These are phyloP conservation scores for Enteromius thamalakanensis DNA, from an alignment of 2,797 vertebrate genomes.

Conservation along the genomic window DNA sequence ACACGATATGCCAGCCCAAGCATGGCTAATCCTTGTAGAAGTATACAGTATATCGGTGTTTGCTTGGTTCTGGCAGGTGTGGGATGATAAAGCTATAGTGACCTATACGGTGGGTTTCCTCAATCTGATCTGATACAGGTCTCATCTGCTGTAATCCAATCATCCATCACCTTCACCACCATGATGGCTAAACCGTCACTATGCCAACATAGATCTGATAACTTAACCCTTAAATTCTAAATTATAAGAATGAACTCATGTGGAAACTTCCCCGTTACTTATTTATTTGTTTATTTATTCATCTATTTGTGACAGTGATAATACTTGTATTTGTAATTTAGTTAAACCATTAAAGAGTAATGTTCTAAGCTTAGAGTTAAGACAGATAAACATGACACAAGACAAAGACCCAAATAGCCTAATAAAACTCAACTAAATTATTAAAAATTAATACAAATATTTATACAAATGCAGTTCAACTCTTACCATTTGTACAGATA, in stretches of 20 bases:
- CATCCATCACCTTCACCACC: constrained; percentile 41
- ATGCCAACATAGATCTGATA: constrained; percentile 42
- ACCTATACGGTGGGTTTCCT: constrained; percentile 20
- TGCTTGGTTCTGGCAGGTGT: not conserved
- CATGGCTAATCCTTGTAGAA: constrained; percentile 33
- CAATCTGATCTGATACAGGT: constrained; percentile 33
- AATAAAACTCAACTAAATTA: not conserved
- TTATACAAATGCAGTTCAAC: not conserved
- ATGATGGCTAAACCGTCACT: constrained; percentile 24
- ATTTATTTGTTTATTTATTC: not conserved
- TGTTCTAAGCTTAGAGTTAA: not conserved
- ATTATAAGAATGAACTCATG: not conserved
- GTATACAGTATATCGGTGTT: constrained; percentile 18
- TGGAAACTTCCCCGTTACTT: not conserved
- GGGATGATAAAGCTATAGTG: constrained; percentile 4
- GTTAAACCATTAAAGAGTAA: not conserved
- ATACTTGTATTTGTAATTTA: not conserved
- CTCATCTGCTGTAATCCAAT: constrained; percentile 48
- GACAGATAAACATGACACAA: not conserved
- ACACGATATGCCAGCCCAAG: constrained; percentile 17
- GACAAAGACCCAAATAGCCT: not conserved
- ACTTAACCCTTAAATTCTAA: not conserved
- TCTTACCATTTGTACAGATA: constrained; percentile 31
- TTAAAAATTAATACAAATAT: not conserved
- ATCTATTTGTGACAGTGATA: not conserved